Conservation (phyloP, 1,140 invertebrate species). For the Aphis craccivora region DNA sequence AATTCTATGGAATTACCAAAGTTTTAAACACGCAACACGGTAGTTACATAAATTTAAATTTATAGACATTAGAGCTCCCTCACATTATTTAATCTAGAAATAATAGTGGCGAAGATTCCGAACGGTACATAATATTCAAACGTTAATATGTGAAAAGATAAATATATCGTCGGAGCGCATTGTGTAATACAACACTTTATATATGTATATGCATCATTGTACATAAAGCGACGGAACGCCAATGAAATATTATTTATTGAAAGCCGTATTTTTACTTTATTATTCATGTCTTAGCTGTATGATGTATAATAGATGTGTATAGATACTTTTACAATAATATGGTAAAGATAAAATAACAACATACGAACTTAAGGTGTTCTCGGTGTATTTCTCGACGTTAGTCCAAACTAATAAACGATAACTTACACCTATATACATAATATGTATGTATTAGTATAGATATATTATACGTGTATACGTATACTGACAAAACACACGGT, state of each 20-base stretch:
- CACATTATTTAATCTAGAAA: constrained; percentile 5
- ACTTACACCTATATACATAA: not conserved
- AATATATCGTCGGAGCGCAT: not conserved
- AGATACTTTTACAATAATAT: not conserved
- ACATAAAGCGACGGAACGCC: not conserved
- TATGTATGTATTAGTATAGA: not conserved
- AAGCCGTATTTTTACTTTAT: not conserved
- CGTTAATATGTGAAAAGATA: constrained; percentile 4
- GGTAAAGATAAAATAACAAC: not conserved
- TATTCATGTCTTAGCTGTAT: not conserved
- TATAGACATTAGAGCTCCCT: constrained; percentile 21
- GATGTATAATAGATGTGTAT: not conserved
- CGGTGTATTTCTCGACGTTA: not conserved
- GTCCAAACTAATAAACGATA: constrained; percentile 4
- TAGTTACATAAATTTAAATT: constrained; percentile 28
- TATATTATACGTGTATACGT: not conserved
- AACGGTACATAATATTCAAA: constrained; percentile 1
- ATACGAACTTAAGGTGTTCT: not conserved
- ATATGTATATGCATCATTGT: not conserved
- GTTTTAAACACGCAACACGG: constrained; percentile 39
- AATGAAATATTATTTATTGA: not conserved
- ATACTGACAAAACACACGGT: not conserved
- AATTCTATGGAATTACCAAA: constrained; percentile 27
- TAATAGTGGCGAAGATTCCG: not conserved
- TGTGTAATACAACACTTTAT: not conserved